These are phyloP conservation scores for Chiloscyllium plagiosum DNA, from an alignment of 2,113 vertebrate genomes.

Conservation along the genomic window DNA sequence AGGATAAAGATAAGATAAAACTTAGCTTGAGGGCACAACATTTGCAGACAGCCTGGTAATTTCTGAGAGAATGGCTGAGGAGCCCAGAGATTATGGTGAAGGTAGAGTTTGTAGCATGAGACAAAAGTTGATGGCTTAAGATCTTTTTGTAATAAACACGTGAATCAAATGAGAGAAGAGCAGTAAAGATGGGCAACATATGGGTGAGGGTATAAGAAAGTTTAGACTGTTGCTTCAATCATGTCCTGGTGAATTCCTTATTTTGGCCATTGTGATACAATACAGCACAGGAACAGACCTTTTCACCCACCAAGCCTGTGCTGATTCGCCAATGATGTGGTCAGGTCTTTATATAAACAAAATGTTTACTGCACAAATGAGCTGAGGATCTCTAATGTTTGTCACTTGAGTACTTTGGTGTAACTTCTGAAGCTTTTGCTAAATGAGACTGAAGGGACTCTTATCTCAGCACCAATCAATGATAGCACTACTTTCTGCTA, in stretches of 20 bases:
- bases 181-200: neutral
- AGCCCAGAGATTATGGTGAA: neutral
- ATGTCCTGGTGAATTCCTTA: neutral
- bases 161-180: neutral
- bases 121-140: neutral
- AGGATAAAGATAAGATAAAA: neutral
- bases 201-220: neutral
- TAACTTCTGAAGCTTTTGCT: neutral
- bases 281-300: too few relatives aligned
- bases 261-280: neutral
- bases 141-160: neutral
- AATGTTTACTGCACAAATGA: neutral
- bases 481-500: neutral
- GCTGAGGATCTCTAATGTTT: neutral
- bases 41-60: neutral
- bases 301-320: too few relatives aligned
- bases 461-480: neutral
- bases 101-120: neutral
- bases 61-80: neutral
- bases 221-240: neutral
- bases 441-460: neutral
- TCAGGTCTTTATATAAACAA: neutral
- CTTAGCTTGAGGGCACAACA: neutral
- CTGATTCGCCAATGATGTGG: neutral
- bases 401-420: neutral